Conservation (phyloP, 92 coral and sea anemone genomes). For the Pocillopora grandis region DNA sequence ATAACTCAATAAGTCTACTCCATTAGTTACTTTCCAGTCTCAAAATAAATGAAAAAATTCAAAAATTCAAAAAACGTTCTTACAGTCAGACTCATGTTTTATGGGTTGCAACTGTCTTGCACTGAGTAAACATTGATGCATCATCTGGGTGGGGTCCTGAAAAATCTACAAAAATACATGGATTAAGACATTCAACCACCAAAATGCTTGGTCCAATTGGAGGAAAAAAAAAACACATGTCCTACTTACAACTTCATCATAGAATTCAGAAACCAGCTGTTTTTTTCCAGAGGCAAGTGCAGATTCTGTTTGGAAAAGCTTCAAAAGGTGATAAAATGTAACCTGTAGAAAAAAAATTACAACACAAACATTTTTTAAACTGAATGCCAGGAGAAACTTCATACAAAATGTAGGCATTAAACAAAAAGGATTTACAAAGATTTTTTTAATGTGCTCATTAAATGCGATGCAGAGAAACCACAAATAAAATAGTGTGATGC, state of each 20-base stretch:
- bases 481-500: too few relatives aligned
- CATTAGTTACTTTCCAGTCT: too few relatives aligned
- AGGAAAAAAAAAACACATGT: not conserved
- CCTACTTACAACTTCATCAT: slow-evolving; percentile 95
- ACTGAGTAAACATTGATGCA: slow-evolving; percentile 95
- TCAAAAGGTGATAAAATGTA: slow-evolving; percentile 89
- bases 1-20: too few relatives aligned
- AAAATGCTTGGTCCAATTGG: too few relatives aligned
- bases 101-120: slow-evolving; percentile 84
- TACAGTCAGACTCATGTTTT: slow-evolving; percentile 96
- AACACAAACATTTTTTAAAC: not conserved
- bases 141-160: slow-evolving; percentile 99
- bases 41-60: too few relatives aligned
- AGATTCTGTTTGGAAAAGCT: slow-evolving; percentile 96
- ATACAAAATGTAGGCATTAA: too few relatives aligned
- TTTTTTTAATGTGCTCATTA: too few relatives aligned
- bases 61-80: slow-evolving; percentile 19
- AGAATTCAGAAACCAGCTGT: slow-evolving; percentile 91
- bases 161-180: slow-evolving; percentile 59
- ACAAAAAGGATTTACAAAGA: too few relatives aligned
- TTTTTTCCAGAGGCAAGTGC: slow-evolving; percentile 97
- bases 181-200: too few relatives aligned
- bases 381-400: too few relatives aligned
- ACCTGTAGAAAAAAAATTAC: slow-evolving; percentile 56
- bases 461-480: too few relatives aligned